These are phyloP conservation scores for Pseudorasbora parva DNA, from an alignment of 2,113 vertebrate species.

Conservation along the genomic window DNA sequence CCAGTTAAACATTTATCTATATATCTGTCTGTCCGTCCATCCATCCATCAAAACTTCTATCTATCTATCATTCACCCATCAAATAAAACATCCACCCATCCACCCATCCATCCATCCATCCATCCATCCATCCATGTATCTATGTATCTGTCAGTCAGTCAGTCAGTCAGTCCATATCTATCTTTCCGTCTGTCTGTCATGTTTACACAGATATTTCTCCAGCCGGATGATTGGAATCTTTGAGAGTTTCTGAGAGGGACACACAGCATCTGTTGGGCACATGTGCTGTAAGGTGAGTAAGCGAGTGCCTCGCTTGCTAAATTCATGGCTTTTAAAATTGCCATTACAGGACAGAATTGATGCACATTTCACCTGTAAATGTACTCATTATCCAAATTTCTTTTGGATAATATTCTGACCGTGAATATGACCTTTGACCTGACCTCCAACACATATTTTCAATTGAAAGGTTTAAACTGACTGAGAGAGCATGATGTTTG, in stretches of 20 bases:
- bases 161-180: too few species aligned
- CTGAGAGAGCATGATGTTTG: not conserved
- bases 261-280: constrained; percentile 20
- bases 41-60: too few species aligned
- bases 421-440: not conserved
- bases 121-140: too few species aligned
- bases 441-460: not conserved
- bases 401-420: not conserved
- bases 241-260: not conserved
- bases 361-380: not conserved
- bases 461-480: not conserved
- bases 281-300: not conserved
- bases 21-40: too few species aligned
- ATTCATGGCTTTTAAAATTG: not conserved
- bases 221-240: constrained; percentile 2
- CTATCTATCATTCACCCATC: too few species aligned
- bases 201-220: not conserved
- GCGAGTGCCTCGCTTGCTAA: not conserved
- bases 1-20: too few species aligned
- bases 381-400: not conserved
- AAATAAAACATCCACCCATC: too few species aligned
- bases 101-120: too few species aligned
- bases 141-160: too few species aligned
- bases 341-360: not conserved
- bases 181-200: not conserved